phyloP scores from a whole-genome alignment of 2,113 vertebrate species.

The Fulica atra region DNA sequence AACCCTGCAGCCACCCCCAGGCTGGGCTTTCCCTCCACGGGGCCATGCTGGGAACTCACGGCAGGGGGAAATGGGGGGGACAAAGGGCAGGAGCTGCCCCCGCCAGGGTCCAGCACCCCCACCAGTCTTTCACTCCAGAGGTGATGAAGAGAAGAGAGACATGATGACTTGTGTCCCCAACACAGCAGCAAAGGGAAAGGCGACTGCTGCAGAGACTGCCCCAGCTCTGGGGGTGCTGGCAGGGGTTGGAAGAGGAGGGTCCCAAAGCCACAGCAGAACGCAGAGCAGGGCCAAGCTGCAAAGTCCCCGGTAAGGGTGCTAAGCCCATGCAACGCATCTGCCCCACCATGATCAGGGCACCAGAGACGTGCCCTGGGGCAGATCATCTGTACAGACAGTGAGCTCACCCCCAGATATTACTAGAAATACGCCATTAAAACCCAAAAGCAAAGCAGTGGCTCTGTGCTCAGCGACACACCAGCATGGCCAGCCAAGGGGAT shows the following conservation, averaged over 20 bases:
- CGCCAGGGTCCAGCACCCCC: not conserved
- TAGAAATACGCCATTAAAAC: not conserved
- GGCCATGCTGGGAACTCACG: not conserved
- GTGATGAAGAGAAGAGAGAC: not conserved
- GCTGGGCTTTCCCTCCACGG: not conserved
- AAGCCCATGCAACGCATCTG: rapidly evolving
- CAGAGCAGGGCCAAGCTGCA: not conserved
- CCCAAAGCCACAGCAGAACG: not conserved
- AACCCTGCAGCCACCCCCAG: not conserved
- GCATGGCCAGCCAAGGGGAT: not conserved
- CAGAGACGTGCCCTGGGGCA: not conserved
- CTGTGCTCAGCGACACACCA: rapidly evolving
- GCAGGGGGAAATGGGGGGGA: not conserved
- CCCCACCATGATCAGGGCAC: no score
- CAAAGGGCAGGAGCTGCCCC: not conserved
- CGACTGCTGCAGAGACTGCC: not conserved
- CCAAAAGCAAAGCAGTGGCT: rapidly evolving
- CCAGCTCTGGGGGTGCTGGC: not conserved
- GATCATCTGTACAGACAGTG: rapidly evolving
- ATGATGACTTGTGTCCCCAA: rapidly evolving
- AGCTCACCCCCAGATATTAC: not conserved
- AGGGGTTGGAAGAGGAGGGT: not conserved
- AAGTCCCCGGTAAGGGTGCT: rapidly evolving
- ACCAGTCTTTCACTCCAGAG: not conserved
- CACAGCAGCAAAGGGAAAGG: not conserved